Conservation (phyloP, 2,797 vertebrate genomes). For the Takifugu rubripes region DNA sequence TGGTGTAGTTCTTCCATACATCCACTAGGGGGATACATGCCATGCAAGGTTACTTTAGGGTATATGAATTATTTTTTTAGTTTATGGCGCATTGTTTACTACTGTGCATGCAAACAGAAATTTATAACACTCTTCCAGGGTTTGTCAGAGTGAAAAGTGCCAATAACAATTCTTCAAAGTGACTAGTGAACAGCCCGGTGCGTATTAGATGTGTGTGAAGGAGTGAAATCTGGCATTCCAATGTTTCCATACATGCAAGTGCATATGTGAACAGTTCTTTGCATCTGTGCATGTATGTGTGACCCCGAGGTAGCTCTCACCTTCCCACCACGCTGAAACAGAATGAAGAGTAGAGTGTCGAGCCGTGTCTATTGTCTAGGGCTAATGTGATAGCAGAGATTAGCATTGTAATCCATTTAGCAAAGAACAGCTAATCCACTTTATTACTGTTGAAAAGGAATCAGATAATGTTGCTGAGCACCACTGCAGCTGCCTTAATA, state of each 20-base stretch:
- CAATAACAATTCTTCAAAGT: constrained; percentile 7
- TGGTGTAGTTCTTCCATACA: constrained; percentile 31
- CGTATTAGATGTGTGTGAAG: neutral
- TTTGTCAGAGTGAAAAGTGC: constrained; percentile 35
- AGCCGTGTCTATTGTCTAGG: constrained; percentile 68
- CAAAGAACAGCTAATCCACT: constrained; percentile 79
- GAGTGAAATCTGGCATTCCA: constrained; percentile 19
- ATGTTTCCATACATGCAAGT: constrained; percentile 22
- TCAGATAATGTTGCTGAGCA: constrained; percentile 68
- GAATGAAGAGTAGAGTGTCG: constrained; percentile 65
- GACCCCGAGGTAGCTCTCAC: constrained; percentile 31
- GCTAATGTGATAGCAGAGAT: constrained; percentile 80
- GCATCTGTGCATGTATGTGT: constrained; percentile 24
- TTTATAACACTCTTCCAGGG: neutral
- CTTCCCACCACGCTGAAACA: constrained; percentile 37
- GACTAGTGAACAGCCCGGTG: neutral
- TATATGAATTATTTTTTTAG: neutral
- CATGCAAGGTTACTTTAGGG: constrained; percentile 6
- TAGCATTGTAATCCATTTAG: constrained; percentile 84
- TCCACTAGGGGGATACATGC: constrained; percentile 69
- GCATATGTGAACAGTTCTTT: constrained; percentile 16
- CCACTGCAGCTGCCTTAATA: constrained; percentile 60
- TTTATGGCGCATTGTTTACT: neutral
- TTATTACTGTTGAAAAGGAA: constrained; percentile 77
- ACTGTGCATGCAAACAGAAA: neutral